These are phyloP conservation scores for Eudorcas thomsonii DNA, from an alignment of 2,113 vertebrate species.

Conservation along the genomic window DNA sequence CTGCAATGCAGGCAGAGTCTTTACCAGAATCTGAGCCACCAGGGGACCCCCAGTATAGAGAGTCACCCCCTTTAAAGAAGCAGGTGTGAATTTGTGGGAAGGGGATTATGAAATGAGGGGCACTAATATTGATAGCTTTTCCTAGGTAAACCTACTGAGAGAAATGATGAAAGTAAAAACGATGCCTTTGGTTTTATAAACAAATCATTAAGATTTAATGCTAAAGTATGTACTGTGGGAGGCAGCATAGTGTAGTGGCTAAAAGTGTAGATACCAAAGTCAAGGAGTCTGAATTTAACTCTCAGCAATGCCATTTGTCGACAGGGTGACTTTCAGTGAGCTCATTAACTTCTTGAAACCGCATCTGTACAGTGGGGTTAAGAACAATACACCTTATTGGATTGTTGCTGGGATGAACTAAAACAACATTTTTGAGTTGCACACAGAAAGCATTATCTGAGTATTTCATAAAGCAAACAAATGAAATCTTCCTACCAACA, in stretches of 20 bases:
- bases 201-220: not conserved
- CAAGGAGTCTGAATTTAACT: not conserved
- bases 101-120: not conserved
- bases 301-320: not conserved
- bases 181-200: not conserved
- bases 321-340: not conserved
- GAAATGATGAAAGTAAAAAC: not conserved
- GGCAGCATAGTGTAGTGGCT: not conserved
- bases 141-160: not conserved
- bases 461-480: not conserved
- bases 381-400: not conserved
- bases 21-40: not conserved
- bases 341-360: not conserved
- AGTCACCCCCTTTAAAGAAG: not conserved
- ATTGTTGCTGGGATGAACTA: not conserved
- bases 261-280: not conserved
- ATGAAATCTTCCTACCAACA: not conserved
- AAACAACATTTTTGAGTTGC: not conserved
- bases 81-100: not conserved
- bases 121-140: not conserved
- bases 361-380: not conserved
- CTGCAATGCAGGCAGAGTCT: not conserved
- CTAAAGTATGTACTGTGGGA: not conserved
- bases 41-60: not conserved
- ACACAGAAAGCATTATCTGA: not conserved